phyloP scores from a whole-genome alignment of 30 jellyfish, hydroid and myxozoan genomes.

The Aurelia sp. region DNA sequence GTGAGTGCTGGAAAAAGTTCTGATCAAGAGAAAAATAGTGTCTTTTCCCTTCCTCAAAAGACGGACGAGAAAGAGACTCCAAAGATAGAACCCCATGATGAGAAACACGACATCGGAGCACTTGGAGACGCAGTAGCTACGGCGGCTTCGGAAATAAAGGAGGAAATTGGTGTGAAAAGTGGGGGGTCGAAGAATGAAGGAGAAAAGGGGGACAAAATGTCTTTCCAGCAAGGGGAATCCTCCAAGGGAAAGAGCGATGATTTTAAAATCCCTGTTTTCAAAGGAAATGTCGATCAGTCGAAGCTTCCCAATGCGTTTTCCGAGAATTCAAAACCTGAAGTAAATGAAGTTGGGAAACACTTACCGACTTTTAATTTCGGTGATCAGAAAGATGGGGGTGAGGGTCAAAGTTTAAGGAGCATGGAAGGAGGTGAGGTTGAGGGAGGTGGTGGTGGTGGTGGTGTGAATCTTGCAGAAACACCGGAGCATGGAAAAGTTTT shows the following conservation, averaged over 20 bases:
- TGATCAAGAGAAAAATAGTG: background rate
- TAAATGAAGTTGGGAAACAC: background rate
- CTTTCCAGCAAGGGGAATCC: background rate
- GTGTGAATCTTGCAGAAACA: background rate
- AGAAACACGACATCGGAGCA: conserved; percentile 42
- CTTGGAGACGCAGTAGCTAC: conserved; percentile 32
- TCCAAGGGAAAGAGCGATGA: conserved; percentile 24
- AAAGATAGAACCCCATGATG: conserved; percentile 48
- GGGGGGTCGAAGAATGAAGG: background rate
- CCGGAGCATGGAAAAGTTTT: background rate
- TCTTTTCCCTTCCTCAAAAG: background rate
- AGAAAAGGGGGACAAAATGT: background rate
- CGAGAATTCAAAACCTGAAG: conserved; percentile 11
- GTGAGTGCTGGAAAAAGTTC: background rate
- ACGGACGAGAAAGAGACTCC: conserved; percentile 55
- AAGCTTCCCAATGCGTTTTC: conserved; percentile 55
- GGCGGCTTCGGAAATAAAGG: background rate
- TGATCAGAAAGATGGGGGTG: background rate
- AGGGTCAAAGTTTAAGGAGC: background rate
- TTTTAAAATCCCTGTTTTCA: conserved; percentile 41
- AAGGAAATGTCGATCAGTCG: conserved; percentile 53
- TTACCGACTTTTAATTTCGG: background rate
- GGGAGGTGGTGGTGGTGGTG: background rate
- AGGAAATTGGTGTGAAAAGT: background rate
- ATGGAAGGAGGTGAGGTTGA: background rate